phyloP scores from a whole-genome alignment of 2,888 invertebrate species.

The Melanophora roralis region DNA sequence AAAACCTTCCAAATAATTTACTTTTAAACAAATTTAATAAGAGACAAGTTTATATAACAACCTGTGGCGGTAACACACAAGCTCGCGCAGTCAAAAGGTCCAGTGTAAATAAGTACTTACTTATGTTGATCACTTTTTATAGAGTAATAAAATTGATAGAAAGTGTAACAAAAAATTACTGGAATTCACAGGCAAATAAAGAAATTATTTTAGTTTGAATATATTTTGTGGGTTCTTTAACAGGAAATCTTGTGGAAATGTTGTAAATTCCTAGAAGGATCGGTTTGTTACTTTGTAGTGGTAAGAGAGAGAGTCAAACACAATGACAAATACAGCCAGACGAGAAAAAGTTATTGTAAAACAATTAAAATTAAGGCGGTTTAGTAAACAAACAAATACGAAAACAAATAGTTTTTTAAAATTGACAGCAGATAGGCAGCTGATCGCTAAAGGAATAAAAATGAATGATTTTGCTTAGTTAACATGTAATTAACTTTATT shows the following conservation, averaged over 20 bases:
- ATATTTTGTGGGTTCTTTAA: constrained; percentile 21
- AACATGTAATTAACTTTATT: no score
- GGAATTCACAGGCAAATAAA: constrained; percentile 53
- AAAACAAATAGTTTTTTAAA: constrained; percentile 25
- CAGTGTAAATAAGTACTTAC: constrained; percentile 25
- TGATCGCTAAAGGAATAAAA: neutral
- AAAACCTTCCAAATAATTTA: neutral
- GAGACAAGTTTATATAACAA: neutral
- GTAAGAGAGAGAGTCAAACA: neutral
- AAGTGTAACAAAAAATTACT: constrained; percentile 21
- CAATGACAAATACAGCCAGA: neutral
- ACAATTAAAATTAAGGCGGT: constrained; percentile 52
- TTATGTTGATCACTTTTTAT: constrained; percentile 40
- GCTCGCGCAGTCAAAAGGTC: constrained; percentile 26
- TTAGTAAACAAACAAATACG: constrained; percentile 16
- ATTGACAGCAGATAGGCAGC: constrained; percentile 1
- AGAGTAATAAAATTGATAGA: constrained; percentile 38
- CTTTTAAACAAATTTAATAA: constrained; percentile 17
- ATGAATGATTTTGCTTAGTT: neutral
- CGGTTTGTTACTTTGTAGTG: constrained; percentile 48
- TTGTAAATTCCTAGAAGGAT: constrained; percentile 56
- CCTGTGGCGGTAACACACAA: constrained; percentile 42
- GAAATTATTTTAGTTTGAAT: neutral
- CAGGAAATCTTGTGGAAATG: constrained; percentile 54
- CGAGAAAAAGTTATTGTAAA: constrained; percentile 6